Conservation (phyloP, 2,113 vertebrate species). For the Engystomops pustulosus region DNA sequence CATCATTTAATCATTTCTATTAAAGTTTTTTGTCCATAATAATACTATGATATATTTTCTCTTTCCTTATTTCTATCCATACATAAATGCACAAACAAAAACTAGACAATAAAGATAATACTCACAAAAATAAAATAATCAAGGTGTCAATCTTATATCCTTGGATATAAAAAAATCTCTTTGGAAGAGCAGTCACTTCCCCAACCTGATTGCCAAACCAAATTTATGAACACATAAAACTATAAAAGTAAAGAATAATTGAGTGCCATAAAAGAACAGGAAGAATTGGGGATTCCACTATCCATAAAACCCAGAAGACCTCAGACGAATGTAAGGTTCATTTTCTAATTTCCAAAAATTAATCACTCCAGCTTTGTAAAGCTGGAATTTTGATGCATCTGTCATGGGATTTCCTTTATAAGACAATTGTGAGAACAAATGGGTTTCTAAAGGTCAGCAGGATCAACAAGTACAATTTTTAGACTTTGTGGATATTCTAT, state of each 20-base stretch:
- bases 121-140: too few relatives aligned
- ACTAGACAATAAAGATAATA: too few relatives aligned
- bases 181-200: neutral
- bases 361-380: neutral
- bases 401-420: conserved; percentile 30
- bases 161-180: too few relatives aligned
- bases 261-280: conserved; percentile 31
- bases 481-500: neutral
- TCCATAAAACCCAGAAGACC: conserved; percentile 17
- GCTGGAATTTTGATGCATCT: conserved; percentile 15
- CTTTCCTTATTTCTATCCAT: too few relatives aligned
- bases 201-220: neutral
- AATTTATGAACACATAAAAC: conserved; percentile 38
- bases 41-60: too few relatives aligned
- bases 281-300: conserved; percentile 14
- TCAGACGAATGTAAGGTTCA: conserved; percentile 29
- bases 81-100: too few relatives aligned
- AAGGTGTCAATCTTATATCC: too few relatives aligned
- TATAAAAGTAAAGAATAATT: conserved; percentile 21
- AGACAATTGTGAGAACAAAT: conserved; percentile 27
- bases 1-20: too few relatives aligned
- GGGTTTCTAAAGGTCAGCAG: conserved; percentile 29
- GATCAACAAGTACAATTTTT: conserved; percentile 18
- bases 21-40: too few relatives aligned
- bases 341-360: neutral